Base-by-base conservation (phyloP, 2,113 vertebrate species). In the Lagopus muta region DNA sequence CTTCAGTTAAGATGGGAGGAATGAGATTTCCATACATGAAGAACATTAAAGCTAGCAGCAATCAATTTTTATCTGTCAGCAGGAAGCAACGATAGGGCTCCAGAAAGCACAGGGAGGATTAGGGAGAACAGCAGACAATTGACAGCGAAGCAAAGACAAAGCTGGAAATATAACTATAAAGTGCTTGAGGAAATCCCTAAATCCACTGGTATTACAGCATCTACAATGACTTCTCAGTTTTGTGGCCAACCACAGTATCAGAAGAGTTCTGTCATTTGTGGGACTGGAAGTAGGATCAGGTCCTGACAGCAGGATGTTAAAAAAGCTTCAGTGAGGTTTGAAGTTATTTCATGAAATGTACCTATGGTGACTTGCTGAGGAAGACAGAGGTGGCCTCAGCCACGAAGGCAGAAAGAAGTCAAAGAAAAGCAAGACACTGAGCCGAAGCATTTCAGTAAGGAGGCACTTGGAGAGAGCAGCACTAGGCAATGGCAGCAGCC, bases 121-220 rank as follows among this genome's bases (percentile, higher is more conserved):
- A 96, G 70, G 72, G 82, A 82, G 85, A 92, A 85, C 86, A 94
- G 88, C 30, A 95, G 90, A 94, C 88, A 94, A 96, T 94, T 11
- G 10, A 71, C 83, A 96, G 83, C 20, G 80, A 92, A 95, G 76
- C 83, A 83, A 50, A 86, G 81, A 96, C 95, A 96, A 95, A 94
- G 91, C 88, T 94, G 95, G 94, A 92, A 97, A 97, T 81, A 17
- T 54, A 93, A 88, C 95, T 93, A 88, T 96, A 94, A 97, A 97
- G 91, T 94, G 89, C 92, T 94, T 89, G 90, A 95, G 93, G 93
- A 96, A 97, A 97, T 97, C 95, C 89, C 81, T 90, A 95, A 97
- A 97, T 96, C 93, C 36, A 0, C 34, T 47, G 82, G 80, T 78
- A 92, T 96, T 94, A 90, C 94, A 92, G 86, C 86, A 72, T 69